Evolutionary conservation across 2,888 invertebrate genomes (phyloP), one percentile per base, ranked within the genome.

Genomic region (Dolichomitus sp.): DNA sequence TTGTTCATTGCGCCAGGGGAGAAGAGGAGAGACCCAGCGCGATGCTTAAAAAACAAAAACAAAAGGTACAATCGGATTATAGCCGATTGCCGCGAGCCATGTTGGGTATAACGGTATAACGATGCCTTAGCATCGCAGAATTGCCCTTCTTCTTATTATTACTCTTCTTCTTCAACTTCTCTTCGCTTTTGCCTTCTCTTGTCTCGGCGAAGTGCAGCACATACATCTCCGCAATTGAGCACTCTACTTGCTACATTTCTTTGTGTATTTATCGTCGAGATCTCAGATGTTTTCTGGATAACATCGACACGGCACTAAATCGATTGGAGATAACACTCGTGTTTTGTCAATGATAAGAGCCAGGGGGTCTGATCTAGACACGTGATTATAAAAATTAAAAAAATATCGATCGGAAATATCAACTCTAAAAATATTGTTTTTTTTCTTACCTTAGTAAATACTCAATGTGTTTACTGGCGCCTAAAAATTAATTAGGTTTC

Each of bases 1-100:
- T 87, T 89, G 90, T 87, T 85, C 84, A 86, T 89, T 88, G 86
- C 84, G 57, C 73, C 77, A 85, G 80, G 50, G 78, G 86, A 81
- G 82, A 65, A 76, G 81, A 79, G 69, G 72, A 37, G 72, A 37
- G 42, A 63, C 63, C n/a, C 50, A 63, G 59, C 54, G 74, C 73
- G 76, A 69, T 63, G 65, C 30, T 37, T 27, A 57, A 37, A 61
- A 27, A 61, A 17, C 30, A 57, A 30, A 91, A 91, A 92, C 90
- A 90, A 91, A 91, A 92, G 87, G 86, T 88, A 89, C 88, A 90
- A 90, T 90, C 87, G 88, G 89, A 91, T 91, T 90, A 91, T 91
- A 92, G 91, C 88, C 89, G 92, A 92, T 92, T 89, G 92, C 92
- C 90, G 86, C 84, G 87, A 87, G 92, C 89, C 88, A 89, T 84